phyloP scores from a whole-genome alignment of 92 coral and sea anemone genomes.

The Epizoanthus scotinus region DNA sequence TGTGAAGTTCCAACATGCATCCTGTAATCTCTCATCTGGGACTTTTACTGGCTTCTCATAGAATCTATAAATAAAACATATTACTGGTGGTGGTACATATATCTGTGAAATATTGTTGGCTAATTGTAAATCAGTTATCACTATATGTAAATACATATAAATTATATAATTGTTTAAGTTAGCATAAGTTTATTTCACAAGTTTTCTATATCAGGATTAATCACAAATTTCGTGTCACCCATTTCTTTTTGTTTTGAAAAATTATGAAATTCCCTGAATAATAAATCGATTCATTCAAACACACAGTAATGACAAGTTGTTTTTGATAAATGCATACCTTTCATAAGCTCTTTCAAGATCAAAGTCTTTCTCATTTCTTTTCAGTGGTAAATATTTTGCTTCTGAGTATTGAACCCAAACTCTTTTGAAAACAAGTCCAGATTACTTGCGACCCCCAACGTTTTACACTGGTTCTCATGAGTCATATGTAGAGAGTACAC shows the following conservation, averaged over 20 bases:
- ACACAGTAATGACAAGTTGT: no score
- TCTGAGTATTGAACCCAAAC: constrained; percentile 16
- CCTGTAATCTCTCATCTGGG: constrained; percentile 36
- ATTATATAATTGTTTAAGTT: no score
- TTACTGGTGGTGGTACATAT: no score
- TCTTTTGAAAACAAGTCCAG: constrained; percentile 19
- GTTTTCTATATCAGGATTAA: no score
- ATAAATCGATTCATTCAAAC: no score
- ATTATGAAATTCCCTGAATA: no score
- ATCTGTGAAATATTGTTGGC: not conserved
- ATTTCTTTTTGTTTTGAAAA: no score
- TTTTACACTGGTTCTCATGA: constrained; percentile 31
- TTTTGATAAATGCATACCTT: constrained; percentile 24
- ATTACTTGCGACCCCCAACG: constrained; percentile 26
- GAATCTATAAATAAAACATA: constrained; percentile 10
- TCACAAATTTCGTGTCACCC: no score
- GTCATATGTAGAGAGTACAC: constrained; percentile 22
- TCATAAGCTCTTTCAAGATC: constrained; percentile 30
- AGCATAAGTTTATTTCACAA: no score
- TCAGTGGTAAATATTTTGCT: constrained; percentile 12
- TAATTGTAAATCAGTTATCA: no score
- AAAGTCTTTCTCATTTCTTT: constrained; percentile 15
- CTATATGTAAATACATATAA: no score
- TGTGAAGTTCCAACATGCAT: constrained; percentile 41
- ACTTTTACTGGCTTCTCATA: constrained; percentile 16